Evolutionary conservation across 1,140 invertebrate genomes (phyloP), one percentile per base, ranked within the genome.

Genomic region (Rhyzopertha dominica): DNA sequence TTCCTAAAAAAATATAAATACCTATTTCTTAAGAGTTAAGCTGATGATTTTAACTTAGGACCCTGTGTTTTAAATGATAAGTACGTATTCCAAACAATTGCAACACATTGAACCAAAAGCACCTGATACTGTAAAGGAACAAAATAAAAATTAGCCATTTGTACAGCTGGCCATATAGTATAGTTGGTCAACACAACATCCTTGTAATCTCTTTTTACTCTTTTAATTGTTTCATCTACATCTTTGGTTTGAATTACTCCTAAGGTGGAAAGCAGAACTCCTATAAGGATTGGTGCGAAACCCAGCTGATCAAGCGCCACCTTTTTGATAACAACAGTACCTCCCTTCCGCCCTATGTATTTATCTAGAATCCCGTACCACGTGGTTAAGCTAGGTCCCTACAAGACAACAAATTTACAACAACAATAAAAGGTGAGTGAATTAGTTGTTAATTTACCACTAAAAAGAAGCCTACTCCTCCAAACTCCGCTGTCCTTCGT

Each of bases 11-110:
- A n/a, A n/a, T n/a, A n/a, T n/a, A n/a, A n/a, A n/a, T n/a, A n/a
- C n/a, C n/a, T n/a, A n/a, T n/a, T n/a, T n/a, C n/a, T n/a, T n/a
- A n/a, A n/a, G n/a, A n/a, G n/a, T n/a, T n/a, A n/a, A n/a, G n/a
- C n/a, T n/a, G n/a, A n/a, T n/a, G n/a, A n/a, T n/a, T n/a, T n/a
- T n/a, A n/a, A n/a, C n/a, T n/a, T n/a, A n/a, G n/a, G n/a, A n/a
- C n/a, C n/a, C n/a, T n/a, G 80, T 5, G 80, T 78, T 67, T 81
- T 84, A 72, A 80, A 85, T 10, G 82, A 81, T 32, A 90, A 59
- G 63, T 87, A 90, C 30, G 77, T 82, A 65, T 95, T 95, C 90
- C 90, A 95, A 53, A 87, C 71, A 2, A 94, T 51, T 23, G 88
- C 86, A 31, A 93, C 76, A 10, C 70, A 61, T 67, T 93, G 90